These are phyloP conservation scores for Caenorhabditis auriculariae DNA, from an alignment of 2,888 invertebrate genomes.

Conservation along the genomic window DNA sequence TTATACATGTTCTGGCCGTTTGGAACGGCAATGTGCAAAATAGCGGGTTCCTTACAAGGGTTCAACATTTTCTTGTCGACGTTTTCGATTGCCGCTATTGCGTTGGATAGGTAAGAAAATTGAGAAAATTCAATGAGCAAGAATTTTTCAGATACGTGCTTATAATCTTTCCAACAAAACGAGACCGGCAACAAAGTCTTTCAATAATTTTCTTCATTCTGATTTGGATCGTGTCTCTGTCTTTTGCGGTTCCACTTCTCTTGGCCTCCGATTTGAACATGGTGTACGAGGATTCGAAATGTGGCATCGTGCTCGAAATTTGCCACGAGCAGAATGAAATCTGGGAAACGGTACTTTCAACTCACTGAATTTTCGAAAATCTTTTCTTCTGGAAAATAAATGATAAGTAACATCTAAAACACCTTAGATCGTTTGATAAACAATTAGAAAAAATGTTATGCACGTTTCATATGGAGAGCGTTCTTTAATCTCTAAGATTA, in stretches of 20 bases:
- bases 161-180: conserved; percentile 62
- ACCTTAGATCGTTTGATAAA: too few species aligned
- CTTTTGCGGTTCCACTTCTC: conserved; percentile 55
- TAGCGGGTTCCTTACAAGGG: conserved; percentile 81
- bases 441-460: too few species aligned
- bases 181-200: conserved; percentile 65
- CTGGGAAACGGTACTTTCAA: conserved; percentile 50
- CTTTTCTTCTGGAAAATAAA: too few species aligned
- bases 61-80: conserved; percentile 88
- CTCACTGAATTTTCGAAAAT: neutral
- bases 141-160: conserved; percentile 60
- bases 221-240: conserved; percentile 67
- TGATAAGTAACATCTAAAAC: too few species aligned
- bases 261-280: conserved; percentile 56
- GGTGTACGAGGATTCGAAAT: conserved; percentile 47
- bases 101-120: conserved; percentile 63
- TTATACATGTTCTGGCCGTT: conserved; percentile 83
- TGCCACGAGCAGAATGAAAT: conserved; percentile 62
- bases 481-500: too few species aligned
- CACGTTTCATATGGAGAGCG: too few species aligned
- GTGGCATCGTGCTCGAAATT: conserved; percentile 49
- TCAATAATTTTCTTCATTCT: conserved; percentile 65
- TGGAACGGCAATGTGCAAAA: conserved; percentile 81
- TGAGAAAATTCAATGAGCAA: neutral
- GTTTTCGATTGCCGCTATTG: conserved; percentile 87